These are phyloP conservation scores for Glaucidium brasilianum DNA, from an alignment of 2,113 vertebrate species.

Conservation along the genomic window DNA sequence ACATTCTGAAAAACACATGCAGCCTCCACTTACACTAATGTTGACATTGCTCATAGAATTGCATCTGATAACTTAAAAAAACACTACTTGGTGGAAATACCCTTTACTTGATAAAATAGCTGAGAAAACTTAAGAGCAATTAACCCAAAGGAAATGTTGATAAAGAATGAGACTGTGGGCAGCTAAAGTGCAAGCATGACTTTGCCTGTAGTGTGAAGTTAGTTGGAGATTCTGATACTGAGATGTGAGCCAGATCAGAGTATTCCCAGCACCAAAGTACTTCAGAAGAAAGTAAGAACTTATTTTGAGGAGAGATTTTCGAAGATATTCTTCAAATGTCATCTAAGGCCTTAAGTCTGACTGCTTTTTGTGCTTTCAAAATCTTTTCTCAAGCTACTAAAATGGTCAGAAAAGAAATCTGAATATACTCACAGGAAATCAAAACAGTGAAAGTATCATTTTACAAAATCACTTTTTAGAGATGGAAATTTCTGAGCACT, in stretches of 20 bases:
- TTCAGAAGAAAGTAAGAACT: neutral
- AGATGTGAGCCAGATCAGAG: neutral
- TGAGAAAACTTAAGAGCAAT: neutral
- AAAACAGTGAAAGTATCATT: neutral
- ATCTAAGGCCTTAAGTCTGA: neutral
- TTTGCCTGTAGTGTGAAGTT: neutral
- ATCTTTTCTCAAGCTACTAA: neutral
- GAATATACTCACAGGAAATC: neutral
- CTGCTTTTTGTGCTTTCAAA: neutral
- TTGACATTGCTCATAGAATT: neutral
- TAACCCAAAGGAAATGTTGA: neutral
- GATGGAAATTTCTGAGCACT: neutral
- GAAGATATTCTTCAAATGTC: neutral
- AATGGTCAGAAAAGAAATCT: neutral
- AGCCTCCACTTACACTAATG: neutral
- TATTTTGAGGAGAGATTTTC: neutral
- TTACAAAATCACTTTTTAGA: neutral
- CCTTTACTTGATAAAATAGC: neutral
- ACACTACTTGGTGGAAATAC: neutral
- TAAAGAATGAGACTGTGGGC: neutral
- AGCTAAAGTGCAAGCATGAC: neutral
- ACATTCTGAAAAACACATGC: neutral
- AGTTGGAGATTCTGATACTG: neutral
- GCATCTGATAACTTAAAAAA: neutral
- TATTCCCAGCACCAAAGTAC: neutral